A percentile compares a stretch with the other conserved stretches of the same genome.
phyloP scores from a whole-genome alignment of 2,113 vertebrate genomes.

The Thinocorus orbignyianus region DNA sequence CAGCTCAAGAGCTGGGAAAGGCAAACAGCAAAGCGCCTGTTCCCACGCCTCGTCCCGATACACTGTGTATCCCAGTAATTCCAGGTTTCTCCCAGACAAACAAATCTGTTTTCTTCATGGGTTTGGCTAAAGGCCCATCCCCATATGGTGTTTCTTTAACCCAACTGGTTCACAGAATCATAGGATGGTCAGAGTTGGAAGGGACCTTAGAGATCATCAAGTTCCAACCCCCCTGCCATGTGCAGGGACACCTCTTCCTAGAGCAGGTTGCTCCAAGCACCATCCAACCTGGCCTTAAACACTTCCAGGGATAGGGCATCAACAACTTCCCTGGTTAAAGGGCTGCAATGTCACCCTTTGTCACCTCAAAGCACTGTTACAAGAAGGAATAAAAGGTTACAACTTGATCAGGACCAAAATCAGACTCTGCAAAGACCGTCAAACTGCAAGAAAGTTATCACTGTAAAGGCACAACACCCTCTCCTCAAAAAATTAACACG shows the following conservation, averaged over 20 bases:
- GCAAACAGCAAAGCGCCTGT: conserved; percentile 31
- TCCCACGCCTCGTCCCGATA: background rate
- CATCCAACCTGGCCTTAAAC: too few relatives aligned
- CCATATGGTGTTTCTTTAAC: background rate
- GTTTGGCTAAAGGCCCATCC: background rate
- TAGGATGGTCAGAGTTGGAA: too few relatives aligned
- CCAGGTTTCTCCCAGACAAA: background rate
- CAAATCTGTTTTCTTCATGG: background rate
- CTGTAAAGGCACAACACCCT: background rate
- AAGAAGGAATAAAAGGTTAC: background rate
- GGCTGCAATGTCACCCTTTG: background rate
- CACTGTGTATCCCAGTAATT: background rate
- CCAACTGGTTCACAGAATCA: too few relatives aligned
- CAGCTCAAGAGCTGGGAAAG: conserved; percentile 53
- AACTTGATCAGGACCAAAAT: too few relatives aligned
- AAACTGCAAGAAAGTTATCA: background rate
- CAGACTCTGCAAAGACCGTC: background rate
- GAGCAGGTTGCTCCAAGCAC: too few relatives aligned
- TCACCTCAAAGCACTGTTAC: background rate
- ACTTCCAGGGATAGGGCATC: too few relatives aligned
- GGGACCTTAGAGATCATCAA: too few relatives aligned
- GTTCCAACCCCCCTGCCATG: too few relatives aligned
- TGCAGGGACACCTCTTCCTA: too few relatives aligned
- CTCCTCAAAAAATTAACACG: background rate
- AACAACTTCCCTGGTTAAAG: too few relatives aligned